Evolutionary conservation across 2,888 invertebrate genomes (phyloP), one percentile per base, ranked within the genome.

Genomic region (Rutpela maculata): DNA sequence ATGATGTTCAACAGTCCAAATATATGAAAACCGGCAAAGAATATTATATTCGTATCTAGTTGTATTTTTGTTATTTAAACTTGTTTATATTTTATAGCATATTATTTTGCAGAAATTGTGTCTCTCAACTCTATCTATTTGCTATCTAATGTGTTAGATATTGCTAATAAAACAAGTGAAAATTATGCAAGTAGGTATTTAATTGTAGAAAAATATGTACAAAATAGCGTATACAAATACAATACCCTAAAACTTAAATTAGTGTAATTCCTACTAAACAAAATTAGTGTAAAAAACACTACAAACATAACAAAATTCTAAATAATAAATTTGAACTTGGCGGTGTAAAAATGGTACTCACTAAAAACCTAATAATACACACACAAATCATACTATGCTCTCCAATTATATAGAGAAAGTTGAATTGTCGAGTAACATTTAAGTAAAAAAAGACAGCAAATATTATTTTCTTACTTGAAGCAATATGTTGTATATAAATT

Each of bases 141-240:
- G n/a, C n/a, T n/a, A 50, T n/a, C 50, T n/a, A 50, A 7, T 50
- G 15, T n/a, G 50, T n/a, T 2, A 50, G 17, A 18, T 77, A 80
- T 72, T 18, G 22, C 10, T 22, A 71, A 71, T 62, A 67, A 75
- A 75, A 75, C 35, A 69, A 68, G n/a, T 50, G 56, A n/a, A 19
- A 56, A 56, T 55, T 74, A 75, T 73, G 75, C 66, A 77, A 77
- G 68, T 26, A 26, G 26, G 26, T 63, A 63, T 83, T 85, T 84
- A 84, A 82, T 85, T 60, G 83, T 85, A 82, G 80, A 85, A 84
- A 85, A 85, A 85, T 84, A 84, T 84, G 77, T 82, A 85, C 83
- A 84, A 84, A 84, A 81, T 62, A 75, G 69, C 76, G 75, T 71
- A 71, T 70, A 75, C 74, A 67, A 59, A 43, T 75, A 75, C 22